phyloP scores from a whole-genome alignment of 2,888 invertebrate genomes.

The Drosophila anomelani region DNA sequence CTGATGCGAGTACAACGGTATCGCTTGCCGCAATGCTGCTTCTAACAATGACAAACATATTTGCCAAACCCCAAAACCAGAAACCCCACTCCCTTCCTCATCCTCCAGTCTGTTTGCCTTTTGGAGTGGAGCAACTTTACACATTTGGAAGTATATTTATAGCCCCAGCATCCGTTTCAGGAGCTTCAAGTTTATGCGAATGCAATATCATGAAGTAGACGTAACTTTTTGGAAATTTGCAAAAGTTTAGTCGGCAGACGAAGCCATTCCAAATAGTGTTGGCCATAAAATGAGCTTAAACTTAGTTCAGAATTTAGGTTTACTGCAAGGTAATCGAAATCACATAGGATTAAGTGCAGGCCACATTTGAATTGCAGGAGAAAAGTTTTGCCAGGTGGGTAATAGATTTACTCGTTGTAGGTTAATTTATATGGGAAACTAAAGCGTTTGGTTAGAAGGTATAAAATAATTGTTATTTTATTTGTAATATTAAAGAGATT shows the following conservation, averaged over 20 bases:
- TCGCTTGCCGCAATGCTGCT: slow-evolving; percentile 59
- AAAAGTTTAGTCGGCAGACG: slow-evolving; percentile 4
- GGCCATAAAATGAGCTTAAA: slow-evolving; percentile 22
- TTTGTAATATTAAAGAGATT: not conserved
- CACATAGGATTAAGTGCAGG: not conserved
- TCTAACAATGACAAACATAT: slow-evolving; percentile 74
- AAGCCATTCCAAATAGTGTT: slow-evolving; percentile 1
- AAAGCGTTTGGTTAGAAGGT: too few relatives aligned
- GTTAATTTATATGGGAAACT: not conserved
- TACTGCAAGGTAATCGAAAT: not conserved
- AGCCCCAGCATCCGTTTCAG: slow-evolving; percentile 31
- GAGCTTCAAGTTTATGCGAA: slow-evolving; percentile 33
- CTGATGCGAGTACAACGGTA: slow-evolving; percentile 63
- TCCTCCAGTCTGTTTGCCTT: slow-evolving; percentile 15
- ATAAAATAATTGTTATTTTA: not conserved
- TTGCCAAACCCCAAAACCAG: slow-evolving; percentile 44
- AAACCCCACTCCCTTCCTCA: slow-evolving; percentile 5
- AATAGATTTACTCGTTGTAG: not conserved
- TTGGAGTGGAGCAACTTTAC: slow-evolving; percentile 63
- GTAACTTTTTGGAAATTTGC: slow-evolving; percentile 19
- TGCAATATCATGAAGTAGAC: slow-evolving; percentile 20
- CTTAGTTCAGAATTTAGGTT: not conserved
- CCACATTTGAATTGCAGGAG: not conserved
- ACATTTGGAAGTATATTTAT: slow-evolving; percentile 74
- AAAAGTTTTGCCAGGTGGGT: slow-evolving; percentile 3